phyloP scores from a whole-genome alignment of 2,888 invertebrate species.

The Lordiphosa andalusiaca region DNA sequence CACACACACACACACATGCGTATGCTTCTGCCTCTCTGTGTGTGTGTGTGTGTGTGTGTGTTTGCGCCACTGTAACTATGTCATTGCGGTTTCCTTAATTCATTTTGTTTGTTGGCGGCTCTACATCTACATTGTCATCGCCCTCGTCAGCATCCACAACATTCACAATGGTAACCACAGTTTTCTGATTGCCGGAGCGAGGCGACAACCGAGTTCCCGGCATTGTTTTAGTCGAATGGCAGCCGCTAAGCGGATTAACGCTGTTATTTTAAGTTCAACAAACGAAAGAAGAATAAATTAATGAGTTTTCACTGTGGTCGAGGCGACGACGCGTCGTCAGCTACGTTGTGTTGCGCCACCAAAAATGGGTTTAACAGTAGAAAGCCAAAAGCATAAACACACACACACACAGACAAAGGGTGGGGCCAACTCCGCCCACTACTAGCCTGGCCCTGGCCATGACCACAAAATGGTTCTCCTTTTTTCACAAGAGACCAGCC shows the following conservation, averaged over 20 bases:
- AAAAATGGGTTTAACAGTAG: slow-evolving; percentile 56
- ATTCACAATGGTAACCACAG: slow-evolving; percentile 55
- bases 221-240: slow-evolving; percentile 66
- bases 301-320: slow-evolving; percentile 76
- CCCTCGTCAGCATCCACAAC: slow-evolving; percentile 26
- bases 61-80: slow-evolving; percentile 56
- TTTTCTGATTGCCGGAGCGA: slow-evolving; percentile 27
- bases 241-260: slow-evolving; percentile 71
- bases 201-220: slow-evolving; percentile 34
- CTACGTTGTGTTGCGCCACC: slow-evolving; percentile 22
- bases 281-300: slow-evolving; percentile 77
- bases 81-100: slow-evolving; percentile 74
- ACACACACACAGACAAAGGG: slow-evolving; percentile 29
- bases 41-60: slow-evolving; percentile 18
- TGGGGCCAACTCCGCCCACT: slow-evolving; percentile 33
- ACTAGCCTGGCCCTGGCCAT: slow-evolving; percentile 41
- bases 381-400: slow-evolving; percentile 63
- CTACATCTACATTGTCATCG: slow-evolving; percentile 47
- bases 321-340: slow-evolving; percentile 29
- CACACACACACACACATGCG: too few relatives aligned
- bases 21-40: too few relatives aligned
- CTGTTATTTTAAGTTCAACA: slow-evolving; percentile 75
- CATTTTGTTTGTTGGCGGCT: slow-evolving; percentile 68
- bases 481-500: slow-evolving; percentile 22
- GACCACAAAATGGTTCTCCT: slow-evolving; percentile 55